These are phyloP conservation scores for Dusona sp. DNA, from an alignment of 2,888 invertebrate species.

Conservation along the genomic window DNA sequence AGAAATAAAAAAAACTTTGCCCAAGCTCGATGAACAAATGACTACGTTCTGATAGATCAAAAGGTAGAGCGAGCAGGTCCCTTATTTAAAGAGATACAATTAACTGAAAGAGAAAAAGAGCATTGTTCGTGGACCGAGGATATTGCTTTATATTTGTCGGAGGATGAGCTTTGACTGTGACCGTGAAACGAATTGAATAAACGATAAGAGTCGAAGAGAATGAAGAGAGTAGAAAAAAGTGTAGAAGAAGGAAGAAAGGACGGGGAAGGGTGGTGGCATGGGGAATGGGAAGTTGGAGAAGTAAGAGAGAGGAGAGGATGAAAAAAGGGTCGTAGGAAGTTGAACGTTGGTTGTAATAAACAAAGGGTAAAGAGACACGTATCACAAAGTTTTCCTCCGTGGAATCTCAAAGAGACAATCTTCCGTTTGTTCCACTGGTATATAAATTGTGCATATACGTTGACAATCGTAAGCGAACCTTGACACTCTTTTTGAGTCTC, in stretches of 20 bases:
- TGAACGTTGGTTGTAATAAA: not conserved
- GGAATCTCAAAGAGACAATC: conserved; percentile 62
- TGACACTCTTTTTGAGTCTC: conserved; percentile 76
- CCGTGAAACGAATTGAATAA: conserved; percentile 43
- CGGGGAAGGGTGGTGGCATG: not conserved
- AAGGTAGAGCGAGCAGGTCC: not conserved
- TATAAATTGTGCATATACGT: conserved; percentile 72
- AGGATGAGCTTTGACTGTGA: conserved; percentile 26
- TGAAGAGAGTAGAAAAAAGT: not conserved
- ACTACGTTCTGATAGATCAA: not conserved
- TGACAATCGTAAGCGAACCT: conserved; percentile 81
- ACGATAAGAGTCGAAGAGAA: conserved; percentile 7
- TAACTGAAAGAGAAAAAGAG: not conserved
- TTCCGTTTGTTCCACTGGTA: conserved; percentile 66
- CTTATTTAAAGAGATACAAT: not conserved
- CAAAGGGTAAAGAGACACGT: conserved; percentile 17
- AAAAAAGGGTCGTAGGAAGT: not conserved
- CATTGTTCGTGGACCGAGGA: not conserved
- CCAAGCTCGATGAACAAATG: not conserved
- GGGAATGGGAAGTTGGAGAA: not conserved
- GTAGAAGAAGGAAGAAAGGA: not conserved
- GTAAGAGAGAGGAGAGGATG: no score
- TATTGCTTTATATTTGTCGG: not conserved
- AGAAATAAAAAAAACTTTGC: not conserved
- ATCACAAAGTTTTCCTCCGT: conserved; percentile 23